Conservation (phyloP, 2,888 invertebrate species). For the Eupithecia vulgata region DNA sequence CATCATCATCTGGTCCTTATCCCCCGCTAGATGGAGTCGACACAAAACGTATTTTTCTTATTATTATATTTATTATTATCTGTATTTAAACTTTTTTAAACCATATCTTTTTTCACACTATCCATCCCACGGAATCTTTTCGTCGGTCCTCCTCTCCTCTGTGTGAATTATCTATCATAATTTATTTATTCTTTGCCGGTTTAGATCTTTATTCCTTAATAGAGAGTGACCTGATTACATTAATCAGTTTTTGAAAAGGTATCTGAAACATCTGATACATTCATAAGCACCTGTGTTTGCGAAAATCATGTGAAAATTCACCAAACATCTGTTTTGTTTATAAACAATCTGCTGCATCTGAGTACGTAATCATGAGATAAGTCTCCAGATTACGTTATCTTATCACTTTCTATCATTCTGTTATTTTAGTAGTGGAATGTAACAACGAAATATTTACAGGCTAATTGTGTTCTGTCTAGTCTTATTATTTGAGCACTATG, state of each 20-base stretch:
- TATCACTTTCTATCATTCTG: slow-evolving; percentile 5
- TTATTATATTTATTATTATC: too few species aligned
- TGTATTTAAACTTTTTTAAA: too few species aligned
- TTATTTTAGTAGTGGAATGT: not conserved
- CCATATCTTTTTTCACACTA: too few species aligned
- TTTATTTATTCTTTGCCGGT: too few species aligned
- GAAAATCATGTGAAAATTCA: not conserved
- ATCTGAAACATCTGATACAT: not conserved
- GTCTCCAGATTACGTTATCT: slow-evolving; percentile 10
- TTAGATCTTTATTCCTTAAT: too few species aligned
- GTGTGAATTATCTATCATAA: too few species aligned
- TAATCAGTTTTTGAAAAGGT: not conserved
- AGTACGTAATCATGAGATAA: slow-evolving; percentile 2
- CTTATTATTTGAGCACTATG: not conserved
- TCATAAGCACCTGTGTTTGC: not conserved
- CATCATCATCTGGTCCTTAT: too few species aligned
- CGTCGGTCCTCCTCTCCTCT: too few species aligned
- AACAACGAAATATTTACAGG: not conserved
- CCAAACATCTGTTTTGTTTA: not conserved
- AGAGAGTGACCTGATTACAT: not conserved
- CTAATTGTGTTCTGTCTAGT: not conserved
- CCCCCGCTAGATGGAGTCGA: too few species aligned
- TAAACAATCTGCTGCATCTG: not conserved
- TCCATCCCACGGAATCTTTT: too few species aligned
- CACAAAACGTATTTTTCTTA: too few species aligned